Base-by-base conservation (phyloP, 1,140 invertebrate species). In the Helicoverpa zea region DNA sequence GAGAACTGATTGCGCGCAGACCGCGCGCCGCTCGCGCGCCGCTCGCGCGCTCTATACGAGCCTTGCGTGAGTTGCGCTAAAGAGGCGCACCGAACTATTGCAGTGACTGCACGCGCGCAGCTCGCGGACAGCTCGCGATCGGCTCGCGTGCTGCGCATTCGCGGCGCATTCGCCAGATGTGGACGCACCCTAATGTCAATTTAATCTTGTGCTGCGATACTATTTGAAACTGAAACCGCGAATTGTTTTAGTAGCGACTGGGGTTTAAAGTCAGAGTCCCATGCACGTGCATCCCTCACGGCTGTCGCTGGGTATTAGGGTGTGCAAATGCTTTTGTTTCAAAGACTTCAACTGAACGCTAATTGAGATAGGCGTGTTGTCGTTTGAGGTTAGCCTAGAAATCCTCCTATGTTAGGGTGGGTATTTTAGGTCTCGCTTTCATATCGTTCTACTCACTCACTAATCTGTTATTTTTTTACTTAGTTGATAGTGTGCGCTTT, bases 271-370 rank as follows among this genome's bases (percentile, higher is more conserved):
- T 49, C 43, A n/a, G 14, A 16, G 16, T 66, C 35, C 4, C 63
- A 66, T 35, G 63, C 14, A 66, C 61, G 61, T 47, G 64, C 64
- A 68, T 49, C 64, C 18, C 43, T 49, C n/a, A 68, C 23, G 35
- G 35, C 35, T 43, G 43, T 68, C 10, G n/a, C n/a, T n/a, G n/a
- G 16, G 10, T n/a, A 68, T 49, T 68, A 43, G 49, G 16, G 18
- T 68, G 64, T 30, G 29, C 30, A 14, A 63, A 63, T 63, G 59
- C 59, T 35, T 63, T 11, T 68, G 64, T 68, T 68, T 68, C 23
- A 18, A 47, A 68, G 16, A 16, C 35, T 49, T 10, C 64, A 49
- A 16, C 16, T n/a, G 43, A 43, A 68, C 16, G 49, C 43, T 23
- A 18, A 68, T 13, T 68, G 43, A 49, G 43, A 49, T 68, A 68